Percentiles rank a stretch among this genome's conserved stretches.
Evolutionary conservation across 2,888 invertebrate species (phyloP).

Genomic region (Biston stratarius): DNA sequence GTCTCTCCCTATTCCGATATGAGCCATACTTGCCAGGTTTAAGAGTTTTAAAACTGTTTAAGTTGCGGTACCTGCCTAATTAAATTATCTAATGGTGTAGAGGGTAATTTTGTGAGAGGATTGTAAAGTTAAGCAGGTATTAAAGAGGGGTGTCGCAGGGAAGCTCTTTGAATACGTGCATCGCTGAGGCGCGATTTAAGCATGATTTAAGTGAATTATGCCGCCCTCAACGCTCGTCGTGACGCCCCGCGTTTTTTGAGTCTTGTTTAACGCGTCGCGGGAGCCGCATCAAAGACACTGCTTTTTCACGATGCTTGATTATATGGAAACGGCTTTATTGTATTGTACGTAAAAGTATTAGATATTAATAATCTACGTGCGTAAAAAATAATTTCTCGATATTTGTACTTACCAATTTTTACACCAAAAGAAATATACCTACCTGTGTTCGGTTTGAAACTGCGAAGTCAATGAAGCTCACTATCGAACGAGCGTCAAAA

Average conservation of each 20-base stretch:
- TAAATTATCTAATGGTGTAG: slow-evolving; percentile 18
- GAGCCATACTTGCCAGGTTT: background rate
- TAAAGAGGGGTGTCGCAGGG: slow-evolving; percentile 50
- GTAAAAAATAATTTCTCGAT: background rate
- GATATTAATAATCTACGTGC: background rate
- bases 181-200: slow-evolving; percentile 75
- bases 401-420: background rate
- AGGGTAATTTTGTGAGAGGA: slow-evolving; percentile 28
- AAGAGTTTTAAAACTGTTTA: slow-evolving; percentile 13
- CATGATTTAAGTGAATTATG: slow-evolving; percentile 80
- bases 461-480: no score
- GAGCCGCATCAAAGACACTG: slow-evolving; percentile 72
- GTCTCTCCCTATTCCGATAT: slow-evolving; percentile 17
- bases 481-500: no score
- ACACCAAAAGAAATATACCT: no score
- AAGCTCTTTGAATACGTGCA: slow-evolving; percentile 64
- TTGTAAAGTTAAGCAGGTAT: slow-evolving; percentile 50
- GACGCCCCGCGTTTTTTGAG: slow-evolving; percentile 59
- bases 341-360: background rate
- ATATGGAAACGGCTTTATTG: slow-evolving; percentile 57
- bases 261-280: slow-evolving; percentile 78
- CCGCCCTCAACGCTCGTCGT: slow-evolving; percentile 60
- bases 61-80: slow-evolving; percentile 12
- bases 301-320: slow-evolving; percentile 57
- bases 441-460: no score